Conservation (phyloP, 2,113 vertebrate genomes). For the Carassius auratus region DNA sequence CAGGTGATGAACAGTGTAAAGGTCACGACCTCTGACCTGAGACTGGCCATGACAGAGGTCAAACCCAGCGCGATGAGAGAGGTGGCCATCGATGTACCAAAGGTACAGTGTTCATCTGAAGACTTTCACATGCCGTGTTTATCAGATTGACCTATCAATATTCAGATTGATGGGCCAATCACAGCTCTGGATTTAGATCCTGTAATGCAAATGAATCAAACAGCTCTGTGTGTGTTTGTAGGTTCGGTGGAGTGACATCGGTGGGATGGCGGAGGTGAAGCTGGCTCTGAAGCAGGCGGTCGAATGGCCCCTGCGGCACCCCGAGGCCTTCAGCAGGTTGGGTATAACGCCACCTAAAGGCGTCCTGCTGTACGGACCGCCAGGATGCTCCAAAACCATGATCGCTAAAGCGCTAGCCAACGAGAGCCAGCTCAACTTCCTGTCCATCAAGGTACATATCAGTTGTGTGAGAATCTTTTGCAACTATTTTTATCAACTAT, state of each 20-base stretch:
- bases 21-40: slow-evolving; percentile 86
- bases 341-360: slow-evolving; percentile 93
- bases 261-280: slow-evolving; percentile 93
- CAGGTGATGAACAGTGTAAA: slow-evolving; percentile 79
- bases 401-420: slow-evolving; percentile 94
- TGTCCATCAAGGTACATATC: slow-evolving; percentile 87
- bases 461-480: too few relatives aligned
- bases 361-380: slow-evolving; percentile 92
- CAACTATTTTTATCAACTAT: too few relatives aligned
- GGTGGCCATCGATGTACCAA: slow-evolving; percentile 93
- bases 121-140: neutral
- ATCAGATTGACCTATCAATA: neutral
- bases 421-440: slow-evolving; percentile 94
- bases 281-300: slow-evolving; percentile 93
- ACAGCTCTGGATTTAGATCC: neutral
- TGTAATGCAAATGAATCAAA: too few relatives aligned
- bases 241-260: slow-evolving; percentile 95
- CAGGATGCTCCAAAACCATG: slow-evolving; percentile 99
- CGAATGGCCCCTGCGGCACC: slow-evolving; percentile 94
- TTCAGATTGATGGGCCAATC: neutral
- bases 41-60: slow-evolving; percentile 85
- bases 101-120: slow-evolving; percentile 70
- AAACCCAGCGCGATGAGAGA: slow-evolving; percentile 99
- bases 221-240: slow-evolving; percentile 58
- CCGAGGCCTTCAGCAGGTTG: slow-evolving; percentile 88